phyloP scores from a whole-genome alignment of 1,140 invertebrate genomes.

The Lasioglossum albipes region DNA sequence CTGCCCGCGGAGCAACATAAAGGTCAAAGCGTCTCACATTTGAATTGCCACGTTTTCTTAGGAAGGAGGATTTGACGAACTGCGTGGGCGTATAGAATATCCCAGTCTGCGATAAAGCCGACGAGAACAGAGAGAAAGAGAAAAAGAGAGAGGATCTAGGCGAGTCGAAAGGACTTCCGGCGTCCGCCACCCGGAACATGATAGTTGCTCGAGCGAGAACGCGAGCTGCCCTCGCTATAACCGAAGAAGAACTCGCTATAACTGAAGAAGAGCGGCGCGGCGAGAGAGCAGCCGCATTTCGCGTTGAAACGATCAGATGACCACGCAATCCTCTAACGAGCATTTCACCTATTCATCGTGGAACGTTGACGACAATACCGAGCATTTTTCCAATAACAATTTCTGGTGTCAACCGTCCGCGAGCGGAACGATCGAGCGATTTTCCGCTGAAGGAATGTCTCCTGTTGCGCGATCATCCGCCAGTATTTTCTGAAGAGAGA shows the following conservation, averaged over 20 bases:
- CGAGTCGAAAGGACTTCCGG: conserved; percentile 68
- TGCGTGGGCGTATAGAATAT: not conserved
- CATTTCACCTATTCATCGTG: not conserved
- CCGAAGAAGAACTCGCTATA: conserved; percentile 2
- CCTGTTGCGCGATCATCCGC: not conserved
- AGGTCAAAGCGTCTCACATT: no score
- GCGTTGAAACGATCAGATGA: conserved; percentile 23
- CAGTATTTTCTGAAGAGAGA: not conserved
- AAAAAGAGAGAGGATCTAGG: conserved; percentile 39
- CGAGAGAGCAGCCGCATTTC: not conserved
- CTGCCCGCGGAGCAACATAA: no score
- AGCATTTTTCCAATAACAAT: not conserved
- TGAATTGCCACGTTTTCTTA: not conserved
- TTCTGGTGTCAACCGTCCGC: not conserved
- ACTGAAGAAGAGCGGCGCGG: not conserved
- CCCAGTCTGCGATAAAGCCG: conserved; percentile 11
- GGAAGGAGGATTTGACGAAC: not conserved
- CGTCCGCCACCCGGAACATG: conserved; percentile 67
- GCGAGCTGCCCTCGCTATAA: not conserved
- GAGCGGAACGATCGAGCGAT: not conserved
- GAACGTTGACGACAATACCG: not conserved
- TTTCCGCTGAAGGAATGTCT: not conserved
- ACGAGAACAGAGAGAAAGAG: conserved; percentile 5
- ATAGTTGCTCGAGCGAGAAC: conserved; percentile 61
- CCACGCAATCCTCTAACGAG: conserved; percentile 7